These are phyloP conservation scores for Anguilla megastoma DNA, from an alignment of 2,797 vertebrate species.

Conservation along the genomic window DNA sequence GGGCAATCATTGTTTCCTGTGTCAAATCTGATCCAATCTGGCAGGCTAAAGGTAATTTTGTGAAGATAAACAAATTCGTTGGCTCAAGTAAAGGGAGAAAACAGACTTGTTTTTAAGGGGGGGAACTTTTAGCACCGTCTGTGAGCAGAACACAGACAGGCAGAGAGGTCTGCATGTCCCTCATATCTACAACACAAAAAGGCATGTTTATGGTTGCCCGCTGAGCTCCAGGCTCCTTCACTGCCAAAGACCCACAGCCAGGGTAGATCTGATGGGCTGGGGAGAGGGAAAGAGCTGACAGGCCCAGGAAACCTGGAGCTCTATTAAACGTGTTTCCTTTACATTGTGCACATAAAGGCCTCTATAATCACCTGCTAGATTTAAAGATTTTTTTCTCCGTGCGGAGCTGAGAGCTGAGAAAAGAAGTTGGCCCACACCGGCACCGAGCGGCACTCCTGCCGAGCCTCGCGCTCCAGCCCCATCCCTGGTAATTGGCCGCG, in stretches of 20 bases:
- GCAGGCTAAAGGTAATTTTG: background rate
- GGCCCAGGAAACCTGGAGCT: background rate
- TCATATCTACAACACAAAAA: background rate
- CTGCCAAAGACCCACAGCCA: background rate
- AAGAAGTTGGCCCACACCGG: background rate
- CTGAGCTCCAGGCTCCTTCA: background rate
- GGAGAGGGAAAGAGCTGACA: background rate
- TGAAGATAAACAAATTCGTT: background rate
- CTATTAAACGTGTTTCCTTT: background rate
- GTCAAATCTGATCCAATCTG: background rate
- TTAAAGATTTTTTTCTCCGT: background rate
- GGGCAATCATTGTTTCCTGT: background rate
- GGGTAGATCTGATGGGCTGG: background rate
- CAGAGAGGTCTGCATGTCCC: background rate
- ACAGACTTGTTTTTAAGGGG: background rate
- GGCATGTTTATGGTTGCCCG: background rate
- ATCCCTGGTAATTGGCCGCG: constrained; percentile 58
- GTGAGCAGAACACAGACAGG: background rate
- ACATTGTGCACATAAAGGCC: background rate
- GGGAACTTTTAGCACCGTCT: background rate
- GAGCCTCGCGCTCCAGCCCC: constrained; percentile 38
- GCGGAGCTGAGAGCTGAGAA: background rate
- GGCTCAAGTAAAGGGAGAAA: background rate
- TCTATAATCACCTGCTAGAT: background rate
- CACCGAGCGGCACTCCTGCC: constrained; percentile 20